Percentiles rank a stretch among this genome's conserved stretches.
phyloP scores from a whole-genome alignment of 2,888 invertebrate genomes.

The Patella depressa region DNA sequence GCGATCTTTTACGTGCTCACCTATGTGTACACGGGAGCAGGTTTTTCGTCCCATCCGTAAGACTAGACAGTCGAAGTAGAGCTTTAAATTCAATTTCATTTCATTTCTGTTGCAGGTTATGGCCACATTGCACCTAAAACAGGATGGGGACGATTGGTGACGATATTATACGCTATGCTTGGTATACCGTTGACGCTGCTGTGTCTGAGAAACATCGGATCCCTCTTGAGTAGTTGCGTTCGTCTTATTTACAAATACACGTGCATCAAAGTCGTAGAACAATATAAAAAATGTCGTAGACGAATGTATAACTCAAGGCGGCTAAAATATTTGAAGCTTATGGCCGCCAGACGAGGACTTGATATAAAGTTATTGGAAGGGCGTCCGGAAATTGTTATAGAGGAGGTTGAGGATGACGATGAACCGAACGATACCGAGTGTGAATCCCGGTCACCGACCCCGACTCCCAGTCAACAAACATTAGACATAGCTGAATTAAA shows the following conservation, averaged over 20 bases:
- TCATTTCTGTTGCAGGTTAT: constrained; percentile 80
- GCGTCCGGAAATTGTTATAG: not conserved
- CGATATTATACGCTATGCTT: constrained; percentile 92
- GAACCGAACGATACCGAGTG: constrained; percentile 14
- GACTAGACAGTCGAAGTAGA: too few species aligned
- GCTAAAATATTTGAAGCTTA: not conserved
- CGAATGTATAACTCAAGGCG: not conserved
- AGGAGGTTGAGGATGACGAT: not conserved
- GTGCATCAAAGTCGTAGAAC: constrained; percentile 21
- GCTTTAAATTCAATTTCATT: too few species aligned
- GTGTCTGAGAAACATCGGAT: constrained; percentile 93
- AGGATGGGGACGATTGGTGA: constrained; percentile 84
- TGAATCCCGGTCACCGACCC: constrained; percentile 6
- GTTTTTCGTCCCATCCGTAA: too few species aligned
- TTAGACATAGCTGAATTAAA: not conserved
- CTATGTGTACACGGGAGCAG: too few species aligned
- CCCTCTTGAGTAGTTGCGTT: constrained; percentile 89
- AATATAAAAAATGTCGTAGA: not conserved
- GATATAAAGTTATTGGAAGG: not conserved
- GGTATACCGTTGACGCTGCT: constrained; percentile 97
- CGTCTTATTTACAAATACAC: constrained; percentile 80
- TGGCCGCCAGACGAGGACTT: not conserved
- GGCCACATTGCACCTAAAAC: constrained; percentile 96
- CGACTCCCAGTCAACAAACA: not conserved
- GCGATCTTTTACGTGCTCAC: too few species aligned